Percentiles rank a stretch among this genome's conserved stretches.
Evolutionary conservation across 2,888 invertebrate genomes (phyloP).

Genomic region (Carcina quercana): DNA sequence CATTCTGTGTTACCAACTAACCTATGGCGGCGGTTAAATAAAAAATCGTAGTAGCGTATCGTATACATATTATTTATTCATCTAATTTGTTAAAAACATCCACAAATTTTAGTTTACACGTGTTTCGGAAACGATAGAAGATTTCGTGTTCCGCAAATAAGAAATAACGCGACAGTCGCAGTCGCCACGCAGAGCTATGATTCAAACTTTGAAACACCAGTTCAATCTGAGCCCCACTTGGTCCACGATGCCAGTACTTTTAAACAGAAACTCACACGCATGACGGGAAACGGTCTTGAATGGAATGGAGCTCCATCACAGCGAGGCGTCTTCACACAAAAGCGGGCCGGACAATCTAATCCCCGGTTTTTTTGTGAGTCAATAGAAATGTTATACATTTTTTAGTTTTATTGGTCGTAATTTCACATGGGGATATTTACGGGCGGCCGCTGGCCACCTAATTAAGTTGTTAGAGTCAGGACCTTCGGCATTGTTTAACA

Average conservation of each 20-base stretch:
- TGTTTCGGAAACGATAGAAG: no score
- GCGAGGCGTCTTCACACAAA: slow-evolving; percentile 62
- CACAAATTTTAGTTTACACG: no score
- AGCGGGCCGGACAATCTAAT: slow-evolving; percentile 63
- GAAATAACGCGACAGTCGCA: slow-evolving; percentile 24
- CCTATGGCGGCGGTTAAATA: no score
- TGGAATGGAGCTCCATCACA: slow-evolving; percentile 32
- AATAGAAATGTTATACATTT: slow-evolving; percentile 73
- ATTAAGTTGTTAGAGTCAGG: slow-evolving; percentile 71
- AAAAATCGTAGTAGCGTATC: no score
- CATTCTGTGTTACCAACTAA: no score
- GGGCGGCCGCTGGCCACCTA: slow-evolving; percentile 67
- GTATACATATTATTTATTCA: no score
- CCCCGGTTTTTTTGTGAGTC: slow-evolving; percentile 65
- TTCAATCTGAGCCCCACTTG: slow-evolving; percentile 23
- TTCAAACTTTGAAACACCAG: slow-evolving; percentile 20
- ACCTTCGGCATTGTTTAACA: slow-evolving; percentile 62
- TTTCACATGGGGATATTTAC: slow-evolving; percentile 71
- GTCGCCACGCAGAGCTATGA: slow-evolving; percentile 27
- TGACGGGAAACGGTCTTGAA: no score
- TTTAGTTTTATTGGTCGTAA: slow-evolving; percentile 71
- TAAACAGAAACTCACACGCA: no score
- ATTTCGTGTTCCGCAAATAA: slow-evolving; percentile 35
- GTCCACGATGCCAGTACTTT: no score
- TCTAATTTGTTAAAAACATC: no score